These are phyloP conservation scores for Latrodectus geometricus DNA, from an alignment of 1,140 invertebrate genomes.

Conservation along the genomic window DNA sequence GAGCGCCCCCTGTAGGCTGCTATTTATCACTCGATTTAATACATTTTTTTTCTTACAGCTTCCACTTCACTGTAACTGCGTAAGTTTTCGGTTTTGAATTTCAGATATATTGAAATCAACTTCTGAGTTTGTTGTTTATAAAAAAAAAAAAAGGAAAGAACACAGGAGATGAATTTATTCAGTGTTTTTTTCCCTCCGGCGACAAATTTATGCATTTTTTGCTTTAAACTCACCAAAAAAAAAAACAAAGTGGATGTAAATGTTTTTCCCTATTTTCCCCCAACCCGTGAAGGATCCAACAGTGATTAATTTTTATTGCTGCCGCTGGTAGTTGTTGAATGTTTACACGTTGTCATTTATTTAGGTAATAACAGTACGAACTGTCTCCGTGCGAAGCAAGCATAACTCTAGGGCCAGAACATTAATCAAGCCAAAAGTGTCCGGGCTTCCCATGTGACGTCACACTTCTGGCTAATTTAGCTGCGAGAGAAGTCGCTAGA, in stretches of 20 bases:
- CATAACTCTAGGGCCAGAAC: constrained; percentile 8
- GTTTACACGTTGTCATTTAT: constrained; percentile 56
- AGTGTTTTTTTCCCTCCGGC: not conserved
- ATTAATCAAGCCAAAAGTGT: constrained; percentile 43
- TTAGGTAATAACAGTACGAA: constrained; percentile 54
- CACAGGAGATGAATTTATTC: not conserved
- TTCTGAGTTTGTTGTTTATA: constrained; percentile 1
- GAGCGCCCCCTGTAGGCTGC: constrained; percentile 23
- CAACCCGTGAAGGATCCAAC: not conserved
- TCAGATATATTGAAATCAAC: constrained; percentile 36
- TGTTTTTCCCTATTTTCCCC: constrained; percentile 1
- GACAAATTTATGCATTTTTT: not conserved
- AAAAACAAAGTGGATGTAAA: not conserved
- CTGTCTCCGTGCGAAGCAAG: constrained; percentile 1
- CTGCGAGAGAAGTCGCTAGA: constrained; percentile 5
- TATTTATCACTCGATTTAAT: constrained; percentile 38
- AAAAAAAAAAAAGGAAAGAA: not conserved
- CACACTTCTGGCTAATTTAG: constrained; percentile 36
- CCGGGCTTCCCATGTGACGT: not conserved
- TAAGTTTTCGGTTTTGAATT: constrained; percentile 29
- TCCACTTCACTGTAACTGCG: not conserved
- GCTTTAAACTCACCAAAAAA: not conserved
- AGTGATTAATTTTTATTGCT: constrained; percentile 55
- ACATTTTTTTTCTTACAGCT: not conserved
- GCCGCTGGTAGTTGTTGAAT: constrained; percentile 51